Conservation (phyloP, 2,888 invertebrate species). For the Colletes collaris region DNA sequence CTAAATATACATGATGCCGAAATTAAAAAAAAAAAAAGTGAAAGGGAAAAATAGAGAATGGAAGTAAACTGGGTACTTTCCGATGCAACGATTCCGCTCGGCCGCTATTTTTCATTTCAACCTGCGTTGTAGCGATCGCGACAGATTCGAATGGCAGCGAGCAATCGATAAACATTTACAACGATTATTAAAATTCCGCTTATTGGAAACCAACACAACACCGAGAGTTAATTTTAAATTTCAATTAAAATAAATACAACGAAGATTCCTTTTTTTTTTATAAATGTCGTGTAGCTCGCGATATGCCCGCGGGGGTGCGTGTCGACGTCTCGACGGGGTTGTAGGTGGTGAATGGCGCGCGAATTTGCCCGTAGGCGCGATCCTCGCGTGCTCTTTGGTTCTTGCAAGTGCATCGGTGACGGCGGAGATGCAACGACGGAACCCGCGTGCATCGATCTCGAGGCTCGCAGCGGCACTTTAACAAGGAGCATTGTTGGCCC, state of each 20-base stretch:
- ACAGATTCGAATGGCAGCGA: too few relatives aligned
- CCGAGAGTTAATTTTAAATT: too few relatives aligned
- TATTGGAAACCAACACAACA: too few relatives aligned
- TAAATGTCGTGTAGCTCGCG: background rate
- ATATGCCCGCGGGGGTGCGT: background rate
- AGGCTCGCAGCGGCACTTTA: constrained; percentile 52
- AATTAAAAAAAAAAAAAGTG: background rate
- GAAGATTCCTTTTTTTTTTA: too few relatives aligned
- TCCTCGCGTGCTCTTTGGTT: constrained; percentile 35
- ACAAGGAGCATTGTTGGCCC: constrained; percentile 66
- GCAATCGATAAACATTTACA: too few relatives aligned
- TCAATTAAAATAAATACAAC: too few relatives aligned
- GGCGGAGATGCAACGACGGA: constrained; percentile 17
- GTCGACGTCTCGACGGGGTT: background rate
- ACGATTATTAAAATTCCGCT: too few relatives aligned
- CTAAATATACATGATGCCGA: constrained; percentile 8
- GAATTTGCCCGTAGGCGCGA: constrained; percentile 9
- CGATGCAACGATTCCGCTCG: background rate
- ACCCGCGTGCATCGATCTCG: constrained; percentile 43
- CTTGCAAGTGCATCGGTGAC: constrained; percentile 34
- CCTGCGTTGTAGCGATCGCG: too few relatives aligned
- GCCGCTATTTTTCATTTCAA: too few relatives aligned
- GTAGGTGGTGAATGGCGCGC: background rate
- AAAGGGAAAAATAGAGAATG: background rate
- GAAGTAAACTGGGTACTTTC: background rate